Conservation (phyloP, 2,113 vertebrate genomes). For the Nicator chloris region DNA sequence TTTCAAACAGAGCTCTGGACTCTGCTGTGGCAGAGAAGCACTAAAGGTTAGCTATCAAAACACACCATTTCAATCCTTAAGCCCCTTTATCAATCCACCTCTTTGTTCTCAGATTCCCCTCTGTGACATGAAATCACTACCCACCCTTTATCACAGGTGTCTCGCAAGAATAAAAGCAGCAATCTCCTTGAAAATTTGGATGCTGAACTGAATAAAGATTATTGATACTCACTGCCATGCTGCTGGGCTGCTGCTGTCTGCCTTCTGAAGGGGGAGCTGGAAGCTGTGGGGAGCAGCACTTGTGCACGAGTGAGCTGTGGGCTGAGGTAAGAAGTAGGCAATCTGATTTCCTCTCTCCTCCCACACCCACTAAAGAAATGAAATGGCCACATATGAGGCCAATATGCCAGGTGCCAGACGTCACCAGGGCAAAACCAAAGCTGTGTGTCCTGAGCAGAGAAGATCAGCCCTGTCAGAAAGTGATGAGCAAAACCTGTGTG, state of each 20-base stretch:
- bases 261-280: neutral
- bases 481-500: neutral
- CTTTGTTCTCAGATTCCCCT: neutral
- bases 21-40: neutral
- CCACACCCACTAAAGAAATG: neutral
- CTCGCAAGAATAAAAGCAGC: neutral
- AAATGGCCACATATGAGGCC: neutral
- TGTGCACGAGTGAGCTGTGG: accelerated
- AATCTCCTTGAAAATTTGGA: neutral
- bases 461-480: neutral
- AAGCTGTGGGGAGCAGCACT: accelerated
- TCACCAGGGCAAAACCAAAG: neutral
- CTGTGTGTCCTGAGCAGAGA: neutral
- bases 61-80: neutral
- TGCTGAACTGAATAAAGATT: neutral
- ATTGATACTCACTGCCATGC: neutral
- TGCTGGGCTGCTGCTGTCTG: neutral
- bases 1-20: neutral
- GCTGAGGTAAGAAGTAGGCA: neutral
- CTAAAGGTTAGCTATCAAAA: neutral
- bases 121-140: neutral
- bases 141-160: neutral
- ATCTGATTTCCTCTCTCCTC: neutral
- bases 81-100: neutral
- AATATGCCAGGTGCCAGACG: neutral